Evolutionary conservation across 2,888 invertebrate species (phyloP).

Genomic region (Macrophya alboannulata): DNA sequence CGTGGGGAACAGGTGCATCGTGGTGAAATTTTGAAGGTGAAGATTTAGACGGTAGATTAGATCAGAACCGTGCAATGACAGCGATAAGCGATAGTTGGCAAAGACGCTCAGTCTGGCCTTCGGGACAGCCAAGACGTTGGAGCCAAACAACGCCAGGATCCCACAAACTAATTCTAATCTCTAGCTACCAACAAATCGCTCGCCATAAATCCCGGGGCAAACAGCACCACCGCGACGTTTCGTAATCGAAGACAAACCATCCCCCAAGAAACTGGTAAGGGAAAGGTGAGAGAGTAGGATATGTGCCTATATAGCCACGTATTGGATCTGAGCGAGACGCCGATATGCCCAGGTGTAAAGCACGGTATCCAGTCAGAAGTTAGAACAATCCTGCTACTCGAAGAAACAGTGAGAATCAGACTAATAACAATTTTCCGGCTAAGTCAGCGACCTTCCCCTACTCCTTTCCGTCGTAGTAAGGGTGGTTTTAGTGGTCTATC

Average conservation of each 20-base stretch:
- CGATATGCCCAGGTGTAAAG: neutral
- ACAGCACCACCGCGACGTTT: conserved; percentile 77
- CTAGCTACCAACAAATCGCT: conserved; percentile 78
- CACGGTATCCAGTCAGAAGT: neutral
- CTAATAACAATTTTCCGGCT: neutral
- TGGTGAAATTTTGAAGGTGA: conserved; percentile 49
- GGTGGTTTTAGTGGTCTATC: neutral
- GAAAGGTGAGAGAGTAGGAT: neutral
- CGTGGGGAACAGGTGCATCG: conserved; percentile 34
- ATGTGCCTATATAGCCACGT: neutral
- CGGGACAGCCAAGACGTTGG: conserved; percentile 56
- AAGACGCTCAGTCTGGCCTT: conserved; percentile 50
- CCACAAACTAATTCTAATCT: conserved; percentile 80
- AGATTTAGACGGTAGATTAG: conserved; percentile 50
- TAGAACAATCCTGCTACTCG: too few species aligned
- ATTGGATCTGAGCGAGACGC: neutral
- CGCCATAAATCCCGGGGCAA: conserved; percentile 77
- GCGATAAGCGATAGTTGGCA: conserved; percentile 54
- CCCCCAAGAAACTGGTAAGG: conserved; percentile 52
- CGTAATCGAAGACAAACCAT: conserved; percentile 79
- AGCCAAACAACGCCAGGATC: conserved; percentile 69
- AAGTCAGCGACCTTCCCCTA: neutral
- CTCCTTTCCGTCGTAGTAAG: neutral
- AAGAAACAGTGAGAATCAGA: neutral
- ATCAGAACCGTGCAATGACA: conserved; percentile 49